A percentile compares a stretch with the other conserved stretches of the same genome.
Evolutionary conservation across 2,888 invertebrate species (phyloP).

Genomic region (Cremastobaeus sp.): DNA sequence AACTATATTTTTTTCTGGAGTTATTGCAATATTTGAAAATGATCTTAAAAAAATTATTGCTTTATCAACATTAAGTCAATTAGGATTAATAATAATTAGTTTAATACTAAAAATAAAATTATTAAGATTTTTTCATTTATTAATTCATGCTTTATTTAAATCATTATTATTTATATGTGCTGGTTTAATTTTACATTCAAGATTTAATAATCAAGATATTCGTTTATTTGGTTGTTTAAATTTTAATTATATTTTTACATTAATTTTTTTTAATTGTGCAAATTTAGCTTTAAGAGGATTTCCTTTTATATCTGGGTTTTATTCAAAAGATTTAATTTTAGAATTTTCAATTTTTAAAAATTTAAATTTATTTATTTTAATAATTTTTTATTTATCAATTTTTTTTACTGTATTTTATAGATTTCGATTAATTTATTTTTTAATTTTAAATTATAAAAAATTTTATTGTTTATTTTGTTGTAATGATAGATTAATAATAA

Average conservation of each 20-base stretch:
- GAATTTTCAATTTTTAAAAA: constrained; percentile 71
- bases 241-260: constrained; percentile 78
- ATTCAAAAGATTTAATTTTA: constrained; percentile 77
- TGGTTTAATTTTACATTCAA: constrained; percentile 84
- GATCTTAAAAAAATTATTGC: constrained; percentile 90
- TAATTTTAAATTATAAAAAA: constrained; percentile 38
- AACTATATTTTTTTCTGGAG: constrained; percentile 82
- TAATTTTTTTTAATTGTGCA: constrained; percentile 81
- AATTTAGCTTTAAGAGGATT: constrained; percentile 83
- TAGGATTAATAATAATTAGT: constrained; percentile 86
- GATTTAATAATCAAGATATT: constrained; percentile 84
- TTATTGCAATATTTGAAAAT: constrained; percentile 82
- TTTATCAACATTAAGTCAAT: constrained; percentile 86
- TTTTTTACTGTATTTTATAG: constrained; percentile 66
- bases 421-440: constrained; percentile 66
- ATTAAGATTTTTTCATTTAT: constrained; percentile 85
- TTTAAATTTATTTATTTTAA: constrained; percentile 61
- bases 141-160: constrained; percentile 88
- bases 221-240: constrained; percentile 81
- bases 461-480: constrained; percentile 26
- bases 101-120: constrained; percentile 80
- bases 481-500: constrained; percentile 53
- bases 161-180: constrained; percentile 87
- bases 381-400: constrained; percentile 63
- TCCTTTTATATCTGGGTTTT: constrained; percentile 84